A percentile compares a stretch with the other conserved stretches of the same genome.
Conservation (phyloP, 2,888 invertebrate species). For the Clistopyga incitator region DNA sequence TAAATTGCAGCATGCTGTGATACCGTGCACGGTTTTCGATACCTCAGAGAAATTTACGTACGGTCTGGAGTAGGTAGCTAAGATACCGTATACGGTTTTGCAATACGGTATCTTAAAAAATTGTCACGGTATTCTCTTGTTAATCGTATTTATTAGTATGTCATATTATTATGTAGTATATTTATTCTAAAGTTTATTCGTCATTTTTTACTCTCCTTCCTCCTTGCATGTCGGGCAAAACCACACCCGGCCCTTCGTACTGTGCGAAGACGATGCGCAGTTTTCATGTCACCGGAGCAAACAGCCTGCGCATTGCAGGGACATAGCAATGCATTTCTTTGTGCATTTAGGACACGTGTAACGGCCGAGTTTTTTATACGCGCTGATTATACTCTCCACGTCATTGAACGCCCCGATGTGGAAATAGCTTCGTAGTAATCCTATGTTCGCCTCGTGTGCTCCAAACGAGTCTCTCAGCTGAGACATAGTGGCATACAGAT, state of each 20-base stretch:
- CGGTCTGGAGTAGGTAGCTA: background rate
- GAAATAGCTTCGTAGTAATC: too few relatives aligned
- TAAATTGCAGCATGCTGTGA: too few relatives aligned
- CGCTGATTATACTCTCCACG: too few relatives aligned
- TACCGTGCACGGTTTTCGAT: background rate
- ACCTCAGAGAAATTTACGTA: background rate
- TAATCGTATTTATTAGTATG: background rate
- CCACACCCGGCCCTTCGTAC: background rate
- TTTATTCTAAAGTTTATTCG: too few relatives aligned
- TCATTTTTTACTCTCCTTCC: background rate
- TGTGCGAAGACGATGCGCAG: background rate
- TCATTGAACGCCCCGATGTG: background rate
- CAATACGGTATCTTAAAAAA: background rate
- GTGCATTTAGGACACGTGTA: background rate
- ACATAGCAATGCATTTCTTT: background rate
- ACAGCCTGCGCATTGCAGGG: background rate
- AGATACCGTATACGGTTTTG: background rate
- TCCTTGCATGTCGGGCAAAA: background rate
- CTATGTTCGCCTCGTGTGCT: too few relatives aligned
- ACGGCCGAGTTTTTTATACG: background rate
- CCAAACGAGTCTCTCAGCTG: conserved; percentile 7
- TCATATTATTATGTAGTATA: too few relatives aligned
- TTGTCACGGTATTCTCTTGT: too few relatives aligned
- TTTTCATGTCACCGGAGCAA: background rate
- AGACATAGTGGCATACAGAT: background rate